A percentile compares a stretch with the other conserved stretches of the same genome.
Conservation (phyloP, 2,888 invertebrate species). For the Palloptera scutellata region DNA sequence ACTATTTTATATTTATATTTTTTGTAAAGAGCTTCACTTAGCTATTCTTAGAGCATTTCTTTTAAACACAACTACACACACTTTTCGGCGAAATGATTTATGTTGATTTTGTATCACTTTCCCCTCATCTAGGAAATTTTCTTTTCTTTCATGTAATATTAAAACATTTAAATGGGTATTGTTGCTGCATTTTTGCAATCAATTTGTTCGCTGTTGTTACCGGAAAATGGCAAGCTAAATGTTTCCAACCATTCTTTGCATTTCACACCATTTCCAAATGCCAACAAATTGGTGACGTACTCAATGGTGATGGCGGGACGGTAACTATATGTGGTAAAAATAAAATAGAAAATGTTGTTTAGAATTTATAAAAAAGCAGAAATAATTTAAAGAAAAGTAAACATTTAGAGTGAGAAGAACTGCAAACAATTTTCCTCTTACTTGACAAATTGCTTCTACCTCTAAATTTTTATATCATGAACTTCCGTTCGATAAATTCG, state of each 20-base stretch:
- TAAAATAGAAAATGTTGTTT: background rate
- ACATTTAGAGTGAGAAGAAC: background rate
- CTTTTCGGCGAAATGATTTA: background rate
- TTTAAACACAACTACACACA: background rate
- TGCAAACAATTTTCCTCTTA: too few relatives aligned
- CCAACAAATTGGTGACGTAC: conserved; percentile 87
- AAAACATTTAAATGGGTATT: conserved; percentile 33
- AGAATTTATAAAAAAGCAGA: conserved; percentile 2
- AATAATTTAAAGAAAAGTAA: conserved; percentile 23
- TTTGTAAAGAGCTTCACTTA: background rate
- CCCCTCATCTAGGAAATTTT: too few relatives aligned
- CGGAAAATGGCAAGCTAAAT: conserved; percentile 78
- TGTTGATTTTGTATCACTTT: too few relatives aligned
- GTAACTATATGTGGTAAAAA: conserved; percentile 75
- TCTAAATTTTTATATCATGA: too few relatives aligned
- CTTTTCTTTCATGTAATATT: too few relatives aligned
- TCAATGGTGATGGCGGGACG: conserved; percentile 89
- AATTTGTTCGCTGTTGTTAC: conserved; percentile 75
- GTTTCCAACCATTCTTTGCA: conserved; percentile 88
- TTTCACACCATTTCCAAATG: conserved; percentile 83
- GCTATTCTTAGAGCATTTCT: background rate
- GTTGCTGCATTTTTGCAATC: conserved; percentile 81
- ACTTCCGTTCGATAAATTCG: too few relatives aligned
- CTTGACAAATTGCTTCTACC: too few relatives aligned
- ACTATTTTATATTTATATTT: background rate